phyloP scores from a whole-genome alignment of 37 sponge, comb jelly and placozoan species.

The Hexactinellida sp. region DNA sequence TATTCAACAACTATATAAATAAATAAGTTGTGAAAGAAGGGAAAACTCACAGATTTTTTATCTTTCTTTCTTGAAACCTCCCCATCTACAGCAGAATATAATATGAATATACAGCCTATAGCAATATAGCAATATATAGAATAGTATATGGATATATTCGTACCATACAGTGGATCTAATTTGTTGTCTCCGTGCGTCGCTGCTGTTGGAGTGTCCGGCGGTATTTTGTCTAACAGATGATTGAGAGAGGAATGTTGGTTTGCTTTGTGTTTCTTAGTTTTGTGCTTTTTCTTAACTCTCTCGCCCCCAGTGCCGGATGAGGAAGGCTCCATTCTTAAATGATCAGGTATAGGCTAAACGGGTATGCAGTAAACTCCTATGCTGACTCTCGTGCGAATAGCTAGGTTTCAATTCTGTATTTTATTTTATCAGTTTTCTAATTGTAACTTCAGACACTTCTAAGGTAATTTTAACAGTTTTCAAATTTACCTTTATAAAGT shows the following conservation, averaged over 20 bases:
- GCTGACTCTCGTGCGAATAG: too few species aligned
- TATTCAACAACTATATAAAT: too few species aligned
- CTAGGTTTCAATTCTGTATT: too few species aligned
- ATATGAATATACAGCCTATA: too few species aligned
- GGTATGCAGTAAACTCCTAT: too few species aligned
- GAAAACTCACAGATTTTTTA: not conserved
- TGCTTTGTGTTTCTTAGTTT: not conserved
- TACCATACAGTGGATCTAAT: too few species aligned
- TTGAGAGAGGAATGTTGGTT: not conserved
- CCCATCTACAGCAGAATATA: not conserved
- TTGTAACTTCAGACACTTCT: too few species aligned
- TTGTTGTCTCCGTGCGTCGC: not conserved
- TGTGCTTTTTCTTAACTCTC: not conserved
- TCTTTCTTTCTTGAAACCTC: not conserved
- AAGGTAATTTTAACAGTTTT: too few species aligned
- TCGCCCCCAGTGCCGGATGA: not conserved
- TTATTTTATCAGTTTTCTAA: too few species aligned
- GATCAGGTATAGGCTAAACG: not conserved
- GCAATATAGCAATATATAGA: too few species aligned
- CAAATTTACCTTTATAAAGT: too few species aligned
- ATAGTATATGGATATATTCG: too few species aligned
- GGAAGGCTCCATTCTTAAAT: not conserved
- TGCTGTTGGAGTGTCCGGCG: not conserved
- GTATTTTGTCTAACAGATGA: not conserved
- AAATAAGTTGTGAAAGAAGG: not conserved